Evolutionary conservation across 2,113 vertebrate genomes (phyloP).

Genomic region (Microcebus lehilahytsara): DNA sequence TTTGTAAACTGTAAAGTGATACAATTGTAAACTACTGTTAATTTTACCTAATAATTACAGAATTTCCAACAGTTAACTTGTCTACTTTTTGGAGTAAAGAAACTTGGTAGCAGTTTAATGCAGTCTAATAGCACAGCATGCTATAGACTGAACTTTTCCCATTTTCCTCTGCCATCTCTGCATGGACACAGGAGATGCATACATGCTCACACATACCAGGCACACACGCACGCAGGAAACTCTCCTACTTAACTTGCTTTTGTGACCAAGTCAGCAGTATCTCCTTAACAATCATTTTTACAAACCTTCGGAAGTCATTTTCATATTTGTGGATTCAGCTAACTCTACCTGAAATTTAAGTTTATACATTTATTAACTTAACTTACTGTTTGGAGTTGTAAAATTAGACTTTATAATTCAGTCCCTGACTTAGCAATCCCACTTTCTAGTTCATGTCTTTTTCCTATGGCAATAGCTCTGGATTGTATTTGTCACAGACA

Average conservation of each 20-base stretch:
- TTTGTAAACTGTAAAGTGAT: conserved; percentile 70
- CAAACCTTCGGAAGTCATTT: background rate
- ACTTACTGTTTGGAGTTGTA: conserved; percentile 4
- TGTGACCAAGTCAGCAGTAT: conserved; percentile 8
- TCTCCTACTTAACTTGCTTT: background rate
- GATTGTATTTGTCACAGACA: background rate
- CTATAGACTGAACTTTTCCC: background rate
- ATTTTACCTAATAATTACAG: conserved; percentile 73
- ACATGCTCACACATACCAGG: background rate
- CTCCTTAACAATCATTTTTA: conserved; percentile 49
- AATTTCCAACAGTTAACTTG: conserved; percentile 68
- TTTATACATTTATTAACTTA: conserved; percentile 6
- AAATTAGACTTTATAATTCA: conserved; percentile 3
- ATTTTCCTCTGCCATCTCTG: conserved; percentile 41
- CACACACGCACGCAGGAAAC: background rate
- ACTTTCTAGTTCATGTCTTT: background rate
- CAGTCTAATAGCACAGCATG: background rate
- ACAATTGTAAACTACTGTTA: conserved; percentile 72
- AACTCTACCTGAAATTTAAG: background rate
- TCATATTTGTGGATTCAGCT: conserved; percentile 11
- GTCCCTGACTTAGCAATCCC: background rate
- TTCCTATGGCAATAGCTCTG: background rate
- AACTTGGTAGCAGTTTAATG: conserved; percentile 29
- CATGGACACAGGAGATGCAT: background rate
- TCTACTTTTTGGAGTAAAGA: conserved; percentile 73